Evolutionary conservation across 2,113 vertebrate species (phyloP), one percentile per base, ranked within the genome.

Genomic region (Blennius ocellaris): DNA sequence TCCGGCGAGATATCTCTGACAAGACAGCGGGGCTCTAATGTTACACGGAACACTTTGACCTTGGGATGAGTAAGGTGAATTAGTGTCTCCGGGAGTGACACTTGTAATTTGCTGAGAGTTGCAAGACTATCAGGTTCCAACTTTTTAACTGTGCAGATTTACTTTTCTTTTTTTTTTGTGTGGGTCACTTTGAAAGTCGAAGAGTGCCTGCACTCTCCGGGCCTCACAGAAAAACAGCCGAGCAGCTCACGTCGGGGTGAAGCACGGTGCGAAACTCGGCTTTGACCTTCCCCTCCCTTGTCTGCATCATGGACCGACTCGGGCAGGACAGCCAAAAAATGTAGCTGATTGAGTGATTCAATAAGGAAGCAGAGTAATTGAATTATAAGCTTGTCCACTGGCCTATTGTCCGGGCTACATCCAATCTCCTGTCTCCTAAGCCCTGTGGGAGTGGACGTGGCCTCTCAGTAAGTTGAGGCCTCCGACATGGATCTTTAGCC

Each of bases 321-420:
- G 36, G 11, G 54, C 53, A 54, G 62, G 11, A 70, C 5, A 3
- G 84, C 70, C 78, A 81, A 74, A 30, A 75, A 82, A 49, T 59
- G 12, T 41, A 58, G 78, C 76, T 7, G 70, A 85, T 80, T 57
- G 44, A 74, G 52, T 86, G 81, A 91, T 90, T 83, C 71, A 87
- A 91, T 91, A 86, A 91, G 89, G 87, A 92, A 91, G 87, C 62
- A 5, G 49, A 45, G 73, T 88, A 87, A 91, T 90, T 89, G 54
- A 68, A 86, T 89, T 82, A 89, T 71, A 76, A 87, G 77, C 58
- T 66, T 65, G 82, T 90, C 83, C 71, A 69, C 67, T 78, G 64
- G 73, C 56, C 74, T 68, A 69, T 78, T 86, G 87, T 89, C 86
- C 73, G 8, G 37, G 21, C 21, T 65, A 61, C 78, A 66, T 86